Evolutionary conservation across 2,888 invertebrate genomes (phyloP).

Genomic region (Lysandra bellargus): DNA sequence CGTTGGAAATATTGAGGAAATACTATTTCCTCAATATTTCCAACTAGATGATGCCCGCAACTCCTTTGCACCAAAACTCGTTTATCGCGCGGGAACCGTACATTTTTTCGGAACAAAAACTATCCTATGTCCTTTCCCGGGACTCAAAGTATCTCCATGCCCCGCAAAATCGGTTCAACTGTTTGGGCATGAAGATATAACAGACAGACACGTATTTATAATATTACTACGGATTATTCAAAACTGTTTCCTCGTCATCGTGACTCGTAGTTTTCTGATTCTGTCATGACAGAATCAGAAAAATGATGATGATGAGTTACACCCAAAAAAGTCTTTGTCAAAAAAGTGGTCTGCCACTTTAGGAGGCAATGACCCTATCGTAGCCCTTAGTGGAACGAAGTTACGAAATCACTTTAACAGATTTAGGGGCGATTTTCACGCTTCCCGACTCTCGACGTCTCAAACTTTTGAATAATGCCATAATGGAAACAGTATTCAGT

Average conservation of each 20-base stretch:
- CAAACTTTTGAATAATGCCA: not conserved
- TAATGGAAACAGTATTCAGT: not conserved
- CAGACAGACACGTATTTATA: too few relatives aligned
- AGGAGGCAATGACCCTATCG: not conserved
- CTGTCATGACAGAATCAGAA: too few relatives aligned
- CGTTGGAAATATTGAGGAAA: too few relatives aligned
- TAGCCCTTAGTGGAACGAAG: conserved; percentile 2
- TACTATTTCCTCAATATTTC: not conserved
- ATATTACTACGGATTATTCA: not conserved
- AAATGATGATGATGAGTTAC: not conserved
- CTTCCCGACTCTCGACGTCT: not conserved
- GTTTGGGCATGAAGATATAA: too few relatives aligned
- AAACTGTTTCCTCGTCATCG: not conserved
- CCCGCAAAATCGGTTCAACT: too few relatives aligned
- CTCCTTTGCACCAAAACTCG: too few relatives aligned
- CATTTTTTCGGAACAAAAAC: too few relatives aligned
- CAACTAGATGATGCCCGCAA: not conserved
- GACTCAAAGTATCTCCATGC: too few relatives aligned
- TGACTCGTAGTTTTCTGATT: not conserved
- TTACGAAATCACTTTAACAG: conserved; percentile 6
- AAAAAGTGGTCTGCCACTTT: not conserved
- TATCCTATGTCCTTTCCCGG: too few relatives aligned
- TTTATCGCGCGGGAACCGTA: too few relatives aligned
- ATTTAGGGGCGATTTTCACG: conserved; percentile 11
- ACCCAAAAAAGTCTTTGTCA: not conserved